A percentile compares a stretch with the other conserved stretches of the same genome.
These are phyloP conservation scores for Ganaspis sp. DNA, from an alignment of 1,140 invertebrate species.

Conservation along the genomic window DNA sequence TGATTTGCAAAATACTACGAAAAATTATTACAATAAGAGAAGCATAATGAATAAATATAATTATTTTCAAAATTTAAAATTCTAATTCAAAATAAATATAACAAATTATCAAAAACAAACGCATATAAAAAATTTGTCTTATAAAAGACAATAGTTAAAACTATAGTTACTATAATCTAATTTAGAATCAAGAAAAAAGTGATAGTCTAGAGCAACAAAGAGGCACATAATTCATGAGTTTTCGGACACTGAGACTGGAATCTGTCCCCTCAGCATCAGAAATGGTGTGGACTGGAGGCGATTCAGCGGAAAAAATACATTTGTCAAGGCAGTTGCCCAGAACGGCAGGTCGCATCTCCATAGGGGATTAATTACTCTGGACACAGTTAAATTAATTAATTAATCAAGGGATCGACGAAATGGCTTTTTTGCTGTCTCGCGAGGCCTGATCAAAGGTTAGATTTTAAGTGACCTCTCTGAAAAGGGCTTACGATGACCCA, in stretches of 20 bases:
- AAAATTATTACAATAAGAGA: no score
- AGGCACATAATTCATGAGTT: neutral
- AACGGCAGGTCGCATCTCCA: conserved; percentile 57
- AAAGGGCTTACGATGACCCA: conserved; percentile 20
- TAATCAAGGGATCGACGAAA: conserved; percentile 69
- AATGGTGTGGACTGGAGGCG: conserved; percentile 54
- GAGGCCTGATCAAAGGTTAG: conserved; percentile 40
- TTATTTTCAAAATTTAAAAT: no score
- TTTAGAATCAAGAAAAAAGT: neutral
- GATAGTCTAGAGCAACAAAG: neutral
- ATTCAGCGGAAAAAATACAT: conserved; percentile 74
- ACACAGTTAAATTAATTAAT: conserved; percentile 65
- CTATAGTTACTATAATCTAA: neutral
- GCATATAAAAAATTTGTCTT: no score
- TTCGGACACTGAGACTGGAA: neutral
- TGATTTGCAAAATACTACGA: no score
- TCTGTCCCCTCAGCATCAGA: neutral
- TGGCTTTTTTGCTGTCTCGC: conserved; percentile 50
- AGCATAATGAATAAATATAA: no score
- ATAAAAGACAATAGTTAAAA: no score
- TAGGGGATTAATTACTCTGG: conserved; percentile 70
- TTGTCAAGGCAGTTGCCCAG: conserved; percentile 62
- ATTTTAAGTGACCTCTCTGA: conserved; percentile 39
- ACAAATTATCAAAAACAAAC: no score
- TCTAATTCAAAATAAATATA: no score